Evolutionary conservation across 2,797 vertebrate species (phyloP).

Genomic region (Graptemys geographica): DNA sequence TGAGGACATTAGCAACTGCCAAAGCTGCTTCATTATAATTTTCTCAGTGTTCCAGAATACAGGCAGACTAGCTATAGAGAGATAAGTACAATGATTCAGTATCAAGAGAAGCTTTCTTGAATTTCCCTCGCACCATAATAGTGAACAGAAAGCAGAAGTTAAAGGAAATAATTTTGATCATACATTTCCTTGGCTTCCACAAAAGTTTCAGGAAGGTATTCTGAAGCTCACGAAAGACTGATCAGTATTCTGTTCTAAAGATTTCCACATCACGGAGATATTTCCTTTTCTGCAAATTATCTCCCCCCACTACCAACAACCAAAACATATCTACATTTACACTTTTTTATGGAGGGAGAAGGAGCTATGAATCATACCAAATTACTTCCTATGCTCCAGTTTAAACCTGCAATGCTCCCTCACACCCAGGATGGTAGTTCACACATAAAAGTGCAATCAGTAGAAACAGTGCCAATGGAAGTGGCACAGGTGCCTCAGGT

Average conservation of each 20-base stretch:
- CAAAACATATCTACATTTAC: neutral
- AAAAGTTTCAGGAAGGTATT: neutral
- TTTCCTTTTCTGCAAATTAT: neutral
- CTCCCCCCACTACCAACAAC: too few relatives aligned
- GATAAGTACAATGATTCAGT: neutral
- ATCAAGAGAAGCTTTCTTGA: neutral
- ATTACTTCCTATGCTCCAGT: neutral
- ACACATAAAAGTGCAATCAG: neutral
- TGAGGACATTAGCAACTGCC: neutral
- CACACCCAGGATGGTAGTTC: neutral
- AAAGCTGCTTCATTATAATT: neutral
- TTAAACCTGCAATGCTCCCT: neutral
- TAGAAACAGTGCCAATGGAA: neutral
- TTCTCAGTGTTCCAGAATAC: neutral
- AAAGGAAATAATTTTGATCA: neutral
- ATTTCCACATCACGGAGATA: neutral
- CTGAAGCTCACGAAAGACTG: neutral
- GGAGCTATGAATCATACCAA: neutral
- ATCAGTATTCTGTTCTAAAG: neutral
- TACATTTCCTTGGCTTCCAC: neutral
- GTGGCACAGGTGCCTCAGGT: neutral
- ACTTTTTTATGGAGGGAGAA: neutral
- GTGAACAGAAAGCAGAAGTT: neutral
- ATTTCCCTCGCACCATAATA: neutral
- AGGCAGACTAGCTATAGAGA: neutral